A percentile compares a stretch with the other conserved stretches of the same genome.
These are phyloP conservation scores for Phalacrocorax pelagicus DNA, from an alignment of 2,113 vertebrate species.

Conservation along the genomic window DNA sequence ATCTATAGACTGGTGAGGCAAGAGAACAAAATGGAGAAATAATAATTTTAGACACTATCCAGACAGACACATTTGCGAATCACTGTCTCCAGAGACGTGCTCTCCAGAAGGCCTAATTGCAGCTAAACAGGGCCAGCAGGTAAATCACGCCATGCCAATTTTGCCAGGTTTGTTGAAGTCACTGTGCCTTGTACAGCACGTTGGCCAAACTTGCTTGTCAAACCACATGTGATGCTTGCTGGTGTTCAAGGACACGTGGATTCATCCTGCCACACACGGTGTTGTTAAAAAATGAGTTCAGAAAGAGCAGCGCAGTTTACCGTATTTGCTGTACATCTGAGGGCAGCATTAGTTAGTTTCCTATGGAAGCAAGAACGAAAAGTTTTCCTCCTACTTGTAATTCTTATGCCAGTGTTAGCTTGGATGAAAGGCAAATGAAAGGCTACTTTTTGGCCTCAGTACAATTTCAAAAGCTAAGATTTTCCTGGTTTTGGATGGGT, in stretches of 20 bases:
- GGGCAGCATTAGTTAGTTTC: not conserved
- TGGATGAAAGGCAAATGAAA: not conserved
- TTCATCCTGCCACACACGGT: not conserved
- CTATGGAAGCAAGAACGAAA: not conserved
- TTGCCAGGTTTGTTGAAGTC: not conserved
- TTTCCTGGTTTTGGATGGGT: not conserved
- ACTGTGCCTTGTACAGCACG: fast-evolving
- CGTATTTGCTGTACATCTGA: fast-evolving
- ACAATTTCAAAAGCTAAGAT: not conserved
- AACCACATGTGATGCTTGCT: not conserved
- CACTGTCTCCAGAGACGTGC: not conserved
- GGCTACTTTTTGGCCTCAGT: not conserved
- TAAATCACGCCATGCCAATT: not conserved
- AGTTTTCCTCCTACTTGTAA: not conserved
- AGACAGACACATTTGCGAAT: not conserved
- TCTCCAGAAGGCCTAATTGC: not conserved
- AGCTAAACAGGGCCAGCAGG: not conserved
- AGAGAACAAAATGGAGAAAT: not conserved
- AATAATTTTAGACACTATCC: not conserved
- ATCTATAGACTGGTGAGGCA: not conserved
- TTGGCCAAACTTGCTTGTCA: fast-evolving
- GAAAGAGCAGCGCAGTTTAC: not conserved
- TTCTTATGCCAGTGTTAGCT: not conserved
- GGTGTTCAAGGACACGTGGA: not conserved
- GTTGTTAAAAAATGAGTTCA: not conserved